Evolutionary conservation across 2,113 vertebrate genomes (phyloP).

Genomic region (Galeopterus variegatus): DNA sequence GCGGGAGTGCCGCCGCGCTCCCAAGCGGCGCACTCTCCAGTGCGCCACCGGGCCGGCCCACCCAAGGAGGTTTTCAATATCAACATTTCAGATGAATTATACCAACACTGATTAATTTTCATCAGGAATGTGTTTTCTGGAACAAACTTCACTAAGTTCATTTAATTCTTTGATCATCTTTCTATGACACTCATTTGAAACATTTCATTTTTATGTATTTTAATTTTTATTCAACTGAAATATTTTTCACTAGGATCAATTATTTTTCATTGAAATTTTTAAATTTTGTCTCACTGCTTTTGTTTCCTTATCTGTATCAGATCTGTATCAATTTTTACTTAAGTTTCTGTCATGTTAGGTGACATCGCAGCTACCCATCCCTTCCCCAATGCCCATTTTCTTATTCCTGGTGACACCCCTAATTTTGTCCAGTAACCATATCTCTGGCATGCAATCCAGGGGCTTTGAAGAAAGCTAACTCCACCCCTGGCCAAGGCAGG

Average conservation of each 20-base stretch:
- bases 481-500: background rate
- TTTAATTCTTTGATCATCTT: conserved; percentile 37
- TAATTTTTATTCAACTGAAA: background rate
- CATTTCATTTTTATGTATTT: conserved; percentile 17
- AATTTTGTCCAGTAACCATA: background rate
- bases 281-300: conserved; percentile 37
- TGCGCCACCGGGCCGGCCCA: too few species aligned
- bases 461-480: background rate
- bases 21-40: too few species aligned
- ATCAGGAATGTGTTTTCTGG: conserved; percentile 41
- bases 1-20: too few species aligned
- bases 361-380: background rate
- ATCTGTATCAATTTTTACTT: conserved; percentile 1
- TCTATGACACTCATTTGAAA: background rate
- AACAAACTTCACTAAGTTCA: background rate
- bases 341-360: background rate
- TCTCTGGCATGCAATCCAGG: background rate
- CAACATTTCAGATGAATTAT: conserved; percentile 25
- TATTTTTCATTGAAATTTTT: background rate
- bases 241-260: background rate
- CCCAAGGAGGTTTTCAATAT: background rate
- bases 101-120: conserved; percentile 27
- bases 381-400: background rate
- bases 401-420: background rate
- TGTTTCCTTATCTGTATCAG: background rate